Evolutionary conservation across 2,888 invertebrate genomes (phyloP).

Genomic region (Pasiphila rectangulata): DNA sequence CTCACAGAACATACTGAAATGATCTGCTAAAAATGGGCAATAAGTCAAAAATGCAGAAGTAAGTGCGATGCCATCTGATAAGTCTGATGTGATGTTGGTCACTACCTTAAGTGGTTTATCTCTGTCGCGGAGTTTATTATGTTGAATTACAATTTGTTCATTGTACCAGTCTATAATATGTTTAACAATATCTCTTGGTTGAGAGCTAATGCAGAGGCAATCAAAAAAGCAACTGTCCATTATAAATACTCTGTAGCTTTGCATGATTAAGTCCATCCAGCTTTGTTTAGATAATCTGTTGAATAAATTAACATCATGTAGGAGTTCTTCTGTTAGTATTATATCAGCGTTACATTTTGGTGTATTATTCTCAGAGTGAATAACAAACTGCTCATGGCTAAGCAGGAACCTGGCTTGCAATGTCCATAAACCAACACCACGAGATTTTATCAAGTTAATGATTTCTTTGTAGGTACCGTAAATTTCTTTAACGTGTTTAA

Average conservation of each 20-base stretch:
- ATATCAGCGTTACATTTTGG: slow-evolving; percentile 61
- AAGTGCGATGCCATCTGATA: slow-evolving; percentile 79
- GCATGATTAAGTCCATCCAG: slow-evolving; percentile 83
- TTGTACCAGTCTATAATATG: slow-evolving; percentile 65
- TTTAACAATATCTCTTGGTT: slow-evolving; percentile 55
- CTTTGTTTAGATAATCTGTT: slow-evolving; percentile 68
- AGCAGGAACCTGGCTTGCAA: slow-evolving; percentile 63
- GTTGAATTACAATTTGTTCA: slow-evolving; percentile 53
- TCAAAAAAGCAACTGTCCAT: slow-evolving; percentile 74
- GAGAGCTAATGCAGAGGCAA: slow-evolving; percentile 58
- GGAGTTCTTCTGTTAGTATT: slow-evolving; percentile 48
- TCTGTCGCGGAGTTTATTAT: slow-evolving; percentile 44
- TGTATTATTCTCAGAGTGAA: slow-evolving; percentile 53
- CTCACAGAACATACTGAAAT: slow-evolving; percentile 71
- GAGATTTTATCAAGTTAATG: slow-evolving; percentile 54
- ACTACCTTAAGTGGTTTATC: slow-evolving; percentile 50
- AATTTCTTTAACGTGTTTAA: slow-evolving; percentile 61
- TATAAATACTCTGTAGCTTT: slow-evolving; percentile 81
- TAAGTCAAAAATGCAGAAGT: slow-evolving; percentile 77
- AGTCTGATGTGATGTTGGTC: slow-evolving; percentile 72
- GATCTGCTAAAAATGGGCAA: slow-evolving; percentile 79
- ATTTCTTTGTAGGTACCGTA: slow-evolving; percentile 66
- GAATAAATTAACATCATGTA: slow-evolving; percentile 49
- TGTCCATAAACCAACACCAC: slow-evolving; percentile 60
- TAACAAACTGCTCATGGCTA: slow-evolving; percentile 63